Percentiles rank a stretch among this genome's conserved stretches.
Evolutionary conservation across 2,888 invertebrate species (phyloP).

Genomic region (Leptopilina myrica): DNA sequence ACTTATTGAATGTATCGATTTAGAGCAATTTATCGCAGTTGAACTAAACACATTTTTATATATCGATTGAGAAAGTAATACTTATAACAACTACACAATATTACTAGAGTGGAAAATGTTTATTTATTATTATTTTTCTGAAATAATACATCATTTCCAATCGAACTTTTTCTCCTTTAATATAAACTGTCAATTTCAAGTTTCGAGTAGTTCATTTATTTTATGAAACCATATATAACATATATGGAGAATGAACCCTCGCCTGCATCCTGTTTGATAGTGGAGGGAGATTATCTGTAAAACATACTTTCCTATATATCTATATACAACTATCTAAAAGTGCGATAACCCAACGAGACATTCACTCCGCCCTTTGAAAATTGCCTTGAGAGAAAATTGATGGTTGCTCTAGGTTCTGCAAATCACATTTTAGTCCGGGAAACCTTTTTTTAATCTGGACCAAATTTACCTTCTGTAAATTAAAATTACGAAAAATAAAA

Average conservation of each 20-base stretch:
- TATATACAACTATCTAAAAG: slow-evolving; percentile 38
- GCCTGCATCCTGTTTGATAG: slow-evolving; percentile 32
- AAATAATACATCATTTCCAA: neutral
- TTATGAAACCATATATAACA: slow-evolving; percentile 5
- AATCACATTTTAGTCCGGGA: slow-evolving; percentile 22
- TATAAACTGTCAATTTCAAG: slow-evolving; percentile 29
- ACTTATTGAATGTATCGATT: too few relatives aligned
- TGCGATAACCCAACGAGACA: slow-evolving; percentile 27
- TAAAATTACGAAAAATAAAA: too few relatives aligned
- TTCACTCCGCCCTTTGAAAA: slow-evolving; percentile 38
- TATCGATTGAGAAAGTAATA: too few relatives aligned
- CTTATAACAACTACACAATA: too few relatives aligned
- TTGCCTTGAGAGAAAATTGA: slow-evolving; percentile 24
- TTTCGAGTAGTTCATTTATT: slow-evolving; percentile 27
- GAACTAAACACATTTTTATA: too few relatives aligned
- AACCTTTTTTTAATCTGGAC: slow-evolving; percentile 16
- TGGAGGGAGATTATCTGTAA: slow-evolving; percentile 27
- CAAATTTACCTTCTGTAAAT: neutral
- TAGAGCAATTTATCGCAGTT: too few relatives aligned
- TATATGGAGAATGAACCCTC: neutral
- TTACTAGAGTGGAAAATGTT: too few relatives aligned
- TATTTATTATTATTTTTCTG: neutral
- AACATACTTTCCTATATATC: slow-evolving; percentile 38
- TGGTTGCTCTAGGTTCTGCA: slow-evolving; percentile 28
- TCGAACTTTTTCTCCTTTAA: neutral